Evolutionary conservation across 2,113 vertebrate species (phyloP), one percentile per base, ranked within the genome.

Genomic region (Otolemur garnettii): DNA sequence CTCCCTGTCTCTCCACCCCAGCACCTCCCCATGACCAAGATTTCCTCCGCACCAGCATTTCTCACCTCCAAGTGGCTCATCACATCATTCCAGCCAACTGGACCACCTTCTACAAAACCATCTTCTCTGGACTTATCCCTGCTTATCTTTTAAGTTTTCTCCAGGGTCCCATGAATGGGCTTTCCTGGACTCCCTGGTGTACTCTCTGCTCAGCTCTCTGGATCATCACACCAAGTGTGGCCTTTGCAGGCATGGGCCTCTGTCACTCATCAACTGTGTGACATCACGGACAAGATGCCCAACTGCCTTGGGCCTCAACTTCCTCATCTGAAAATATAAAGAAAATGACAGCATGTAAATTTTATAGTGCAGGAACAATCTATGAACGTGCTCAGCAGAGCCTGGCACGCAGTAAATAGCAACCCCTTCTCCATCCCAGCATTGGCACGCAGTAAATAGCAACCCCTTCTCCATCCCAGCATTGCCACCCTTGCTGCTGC

Each of bases 31-130:
- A 4, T 53, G 7, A 26, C 50, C 26, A 15, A 0, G 4, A 8
- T 9, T 19, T 22, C 33, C 35, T 33, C 18, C 17, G 11, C 6
- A 0, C 2, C 21, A 55, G 38, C 0, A 0, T 12, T 3, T 45
- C n/a, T 62, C 42, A 3, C 17, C 5, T 26, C 2, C 17, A 1
- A 11, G 5, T 19, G 30, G 21, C 21, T n/a, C 4, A 0, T 14
- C 1, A 0, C 2, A 50, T 33, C 22, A 15, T 0, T 42, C 28
- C 55, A 33, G 9, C 13, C 5, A 14, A 0, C 18, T 45, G 0
- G 6, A 75, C 26, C 33, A 13, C 24, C 10, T 33, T 30, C 1
- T 14, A 5, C 4, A 17, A 19, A 28, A 2, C 24, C 24, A 17
- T 5, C 18, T 33, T 66, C 19, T 79, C 53, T 26, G 17, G 15